phyloP scores from a whole-genome alignment of 2,888 invertebrate genomes.

The Catotricha subobsoleta region DNA sequence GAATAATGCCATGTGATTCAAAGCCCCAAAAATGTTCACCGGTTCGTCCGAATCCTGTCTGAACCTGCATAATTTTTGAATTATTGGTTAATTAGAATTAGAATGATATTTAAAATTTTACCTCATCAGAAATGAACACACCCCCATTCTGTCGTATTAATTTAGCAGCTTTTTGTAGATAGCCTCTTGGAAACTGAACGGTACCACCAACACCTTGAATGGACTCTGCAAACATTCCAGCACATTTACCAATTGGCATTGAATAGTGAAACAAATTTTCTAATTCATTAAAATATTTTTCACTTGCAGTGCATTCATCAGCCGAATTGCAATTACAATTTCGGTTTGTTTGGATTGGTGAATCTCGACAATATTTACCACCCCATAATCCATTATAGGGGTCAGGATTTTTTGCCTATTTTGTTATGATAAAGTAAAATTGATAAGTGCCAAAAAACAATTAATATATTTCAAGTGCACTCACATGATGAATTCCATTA shows the following conservation, averaged over 20 bases:
- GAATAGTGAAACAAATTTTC: conserved; percentile 54
- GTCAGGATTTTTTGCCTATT: conserved; percentile 76
- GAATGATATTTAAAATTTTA: conserved; percentile 18
- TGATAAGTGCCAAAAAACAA: too few relatives aligned
- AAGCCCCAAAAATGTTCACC: conserved; percentile 97
- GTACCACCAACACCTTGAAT: conserved; percentile 93
- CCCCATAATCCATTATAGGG: conserved; percentile 84
- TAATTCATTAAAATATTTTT: conserved; percentile 53
- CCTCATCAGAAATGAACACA: conserved; percentile 82
- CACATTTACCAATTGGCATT: conserved; percentile 40
- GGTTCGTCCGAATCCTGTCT: conserved; percentile 90
- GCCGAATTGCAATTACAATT: conserved; percentile 42
- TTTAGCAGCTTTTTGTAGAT: conserved; percentile 61
- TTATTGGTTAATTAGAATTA: conserved; percentile 7
- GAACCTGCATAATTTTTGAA: conserved; percentile 40
- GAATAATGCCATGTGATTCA: conserved; percentile 62
- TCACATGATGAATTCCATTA: conserved; percentile 61
- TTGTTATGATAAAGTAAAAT: too few relatives aligned
- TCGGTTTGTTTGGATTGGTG: conserved; percentile 52
- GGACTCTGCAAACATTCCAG: conserved; percentile 84
- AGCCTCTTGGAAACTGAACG: conserved; percentile 81
- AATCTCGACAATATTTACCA: conserved; percentile 73
- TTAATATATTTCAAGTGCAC: too few relatives aligned
- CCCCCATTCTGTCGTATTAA: conserved; percentile 68
- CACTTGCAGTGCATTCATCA: conserved; percentile 48